Percentiles rank a stretch among this genome's conserved stretches.
Conservation (phyloP, 2,888 invertebrate genomes). For the Rhagium mordax region DNA sequence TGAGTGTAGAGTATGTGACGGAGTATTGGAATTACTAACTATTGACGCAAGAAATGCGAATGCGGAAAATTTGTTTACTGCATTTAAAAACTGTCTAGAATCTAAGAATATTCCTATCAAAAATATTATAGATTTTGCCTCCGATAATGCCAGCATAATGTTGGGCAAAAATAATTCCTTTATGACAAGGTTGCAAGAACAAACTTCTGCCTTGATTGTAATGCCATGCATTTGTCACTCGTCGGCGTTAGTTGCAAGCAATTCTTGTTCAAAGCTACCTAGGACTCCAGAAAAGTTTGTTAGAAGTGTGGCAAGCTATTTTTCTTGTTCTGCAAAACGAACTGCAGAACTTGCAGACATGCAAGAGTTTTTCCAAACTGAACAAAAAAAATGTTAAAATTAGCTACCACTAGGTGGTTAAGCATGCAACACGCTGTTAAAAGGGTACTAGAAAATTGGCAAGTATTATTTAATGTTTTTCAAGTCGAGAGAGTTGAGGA, state of each 20-base stretch:
- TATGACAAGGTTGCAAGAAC: conserved; percentile 29
- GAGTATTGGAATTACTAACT: conserved; percentile 14
- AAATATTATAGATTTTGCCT: conserved; percentile 35
- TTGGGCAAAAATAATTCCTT: conserved; percentile 36
- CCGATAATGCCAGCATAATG: conserved; percentile 31
- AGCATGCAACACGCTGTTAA: not conserved
- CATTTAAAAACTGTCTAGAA: conserved; percentile 22
- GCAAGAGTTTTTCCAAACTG: conserved; percentile 36
- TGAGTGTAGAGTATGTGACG: too few relatives aligned
- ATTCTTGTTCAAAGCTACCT: conserved; percentile 35
- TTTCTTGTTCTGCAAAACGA: conserved; percentile 36
- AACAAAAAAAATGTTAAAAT: conserved; percentile 24
- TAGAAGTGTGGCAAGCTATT: conserved; percentile 29
- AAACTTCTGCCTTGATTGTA: conserved; percentile 28
- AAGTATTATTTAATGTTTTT: not conserved
- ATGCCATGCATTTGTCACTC: conserved; percentile 38
- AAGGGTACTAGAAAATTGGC: not conserved
- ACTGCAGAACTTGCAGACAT: conserved; percentile 35
- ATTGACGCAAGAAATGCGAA: conserved; percentile 16
- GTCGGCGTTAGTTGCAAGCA: conserved; percentile 33
- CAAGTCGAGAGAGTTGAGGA: not conserved
- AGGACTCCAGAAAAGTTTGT: conserved; percentile 41
- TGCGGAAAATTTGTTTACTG: conserved; percentile 20
- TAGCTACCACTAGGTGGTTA: not conserved
- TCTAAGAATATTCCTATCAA: conserved; percentile 31